Base-by-base conservation (phyloP, 2,797 vertebrate genomes). In the Cottoperca gobio region DNA sequence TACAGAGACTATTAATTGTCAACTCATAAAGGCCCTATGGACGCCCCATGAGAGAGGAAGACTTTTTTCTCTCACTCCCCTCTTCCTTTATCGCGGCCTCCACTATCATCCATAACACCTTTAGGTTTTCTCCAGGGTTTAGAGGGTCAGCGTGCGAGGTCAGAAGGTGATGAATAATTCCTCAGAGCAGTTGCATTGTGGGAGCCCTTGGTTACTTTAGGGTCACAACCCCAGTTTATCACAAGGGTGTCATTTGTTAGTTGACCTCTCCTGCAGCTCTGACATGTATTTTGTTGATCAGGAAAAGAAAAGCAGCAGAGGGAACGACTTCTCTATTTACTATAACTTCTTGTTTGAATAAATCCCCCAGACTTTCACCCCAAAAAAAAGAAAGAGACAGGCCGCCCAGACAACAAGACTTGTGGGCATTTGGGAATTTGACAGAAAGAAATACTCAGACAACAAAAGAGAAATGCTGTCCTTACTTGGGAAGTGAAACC, bases 1-100 rank as follows among this genome's bases (percentile, higher is more conserved):
- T 76, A 90, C 84, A 91, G 88, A 87, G 91, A 90, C 87, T 85
- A 92, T 92, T 93, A 93, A 93, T 93, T 91, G 92, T 91, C 88
- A 81, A 82, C 88, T 88, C 89, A 87, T 90, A 90, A 91, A 90
- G 88, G 89, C 62, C 49, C 82, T 67, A 63, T 21, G 19, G 64
- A 81, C 43, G 57, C 78, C 86, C 70, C 83, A 50, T 50, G 85
- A 88, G 86, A 85, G 86, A 90, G 88, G 86, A 89, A 85, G 73
- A 74, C 37, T 26, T 75, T 66, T 81, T 79, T 67, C 66, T 80
- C 78, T 71, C 73, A 48, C 77, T 78, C 75, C 59, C 76, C 65
- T 60, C 55, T 69, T 83, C 70, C 70, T 69, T 79, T 78, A 74
- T 82, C 67, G 75, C 31, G 1, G 39, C 42, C 79, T 68, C 73